Evolutionary conservation across 2,888 invertebrate species (phyloP).

Genomic region (Hanleya hanleyi): DNA sequence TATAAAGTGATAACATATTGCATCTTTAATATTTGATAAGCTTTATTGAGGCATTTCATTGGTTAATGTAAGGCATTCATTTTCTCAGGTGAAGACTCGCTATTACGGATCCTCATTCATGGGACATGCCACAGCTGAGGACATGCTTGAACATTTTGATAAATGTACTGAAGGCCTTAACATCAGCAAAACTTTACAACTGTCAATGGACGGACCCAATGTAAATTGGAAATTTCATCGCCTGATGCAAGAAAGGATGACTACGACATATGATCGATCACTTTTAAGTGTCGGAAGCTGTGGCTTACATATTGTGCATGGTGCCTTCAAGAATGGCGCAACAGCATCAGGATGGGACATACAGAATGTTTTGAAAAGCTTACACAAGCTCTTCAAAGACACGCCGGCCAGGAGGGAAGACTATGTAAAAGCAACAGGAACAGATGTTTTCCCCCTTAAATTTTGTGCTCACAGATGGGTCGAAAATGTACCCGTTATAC

Average conservation of each 20-base stretch:
- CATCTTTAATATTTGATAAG: no score
- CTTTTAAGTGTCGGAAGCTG: conserved; percentile 57
- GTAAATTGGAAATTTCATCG: background rate
- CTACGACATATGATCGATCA: background rate
- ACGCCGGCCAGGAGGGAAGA: conserved; percentile 15
- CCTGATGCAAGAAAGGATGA: background rate
- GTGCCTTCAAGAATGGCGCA: conserved; percentile 32
- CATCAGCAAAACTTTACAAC: background rate
- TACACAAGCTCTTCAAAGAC: conserved; percentile 18
- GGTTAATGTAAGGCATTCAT: no score
- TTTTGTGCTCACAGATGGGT: conserved; percentile 21
- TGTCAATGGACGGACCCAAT: conserved; percentile 2
- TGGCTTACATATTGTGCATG: conserved; percentile 55
- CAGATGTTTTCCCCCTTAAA: conserved; percentile 10
- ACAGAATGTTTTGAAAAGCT: no score
- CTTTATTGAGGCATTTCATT: no score
- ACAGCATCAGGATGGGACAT: no score
- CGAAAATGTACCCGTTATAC: conserved; percentile 17
- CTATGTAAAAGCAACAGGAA: conserved; percentile 5
- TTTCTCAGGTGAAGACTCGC: conserved; percentile 36
- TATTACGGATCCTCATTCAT: conserved; percentile 42
- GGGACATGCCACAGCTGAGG: conserved; percentile 37
- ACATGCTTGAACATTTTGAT: no score
- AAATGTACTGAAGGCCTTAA: conserved; percentile 20
- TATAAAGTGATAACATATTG: no score